Evolutionary conservation across 2,797 vertebrate genomes (phyloP), one percentile per base, ranked within the genome.

Genomic region (Sternarchorhynchus goeldii): DNA sequence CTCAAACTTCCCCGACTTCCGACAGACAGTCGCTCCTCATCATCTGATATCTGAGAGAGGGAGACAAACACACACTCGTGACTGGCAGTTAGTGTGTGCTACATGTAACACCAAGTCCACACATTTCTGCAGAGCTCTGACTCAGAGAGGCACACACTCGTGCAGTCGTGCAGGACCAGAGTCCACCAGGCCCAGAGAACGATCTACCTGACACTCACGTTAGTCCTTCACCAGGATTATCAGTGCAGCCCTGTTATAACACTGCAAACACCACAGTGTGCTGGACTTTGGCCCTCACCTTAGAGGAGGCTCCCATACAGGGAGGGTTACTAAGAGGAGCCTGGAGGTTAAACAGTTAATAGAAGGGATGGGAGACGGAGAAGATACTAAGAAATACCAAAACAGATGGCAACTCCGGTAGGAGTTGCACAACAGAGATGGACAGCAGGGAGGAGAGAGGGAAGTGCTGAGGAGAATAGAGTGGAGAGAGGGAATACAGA

Each of bases 1-100:
- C 95, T 91, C 76, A 96, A 91, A 86, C 97, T 97, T 83, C 97
- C 94, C 7, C 95, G 93, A 81, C 96, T 97, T 77, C 96, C 95
- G 85, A 96, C 95, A 32, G 97, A 98, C 94, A 95, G 88, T 78
- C 89, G 91, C 84, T 98, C 96, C 29, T 98, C 97, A 85, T 97
- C 96, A 62, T 97, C 96, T 0, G 95, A 97, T 67, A 94, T 92
- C 96, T 97, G 84, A 12, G 63, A 77, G 39, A 75, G 34, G 67
- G 31, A 79, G 34, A 80, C 3, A 83, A 18, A 66, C 39, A 57
- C 20, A 59, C 63, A 55, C 12, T 0, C 64, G 29, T n/a, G 21
- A 73, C 21, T 31, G 7, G 16, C 31, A 14, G 16, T 21, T 45
- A 45, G 0, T 36, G 5, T 36, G 5, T n/a, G 20, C 7, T 64